Percentiles rank a stretch among this genome's conserved stretches.
These are phyloP conservation scores for Girardinus metallicus DNA, from an alignment of 2,797 vertebrate species.

Conservation along the genomic window DNA sequence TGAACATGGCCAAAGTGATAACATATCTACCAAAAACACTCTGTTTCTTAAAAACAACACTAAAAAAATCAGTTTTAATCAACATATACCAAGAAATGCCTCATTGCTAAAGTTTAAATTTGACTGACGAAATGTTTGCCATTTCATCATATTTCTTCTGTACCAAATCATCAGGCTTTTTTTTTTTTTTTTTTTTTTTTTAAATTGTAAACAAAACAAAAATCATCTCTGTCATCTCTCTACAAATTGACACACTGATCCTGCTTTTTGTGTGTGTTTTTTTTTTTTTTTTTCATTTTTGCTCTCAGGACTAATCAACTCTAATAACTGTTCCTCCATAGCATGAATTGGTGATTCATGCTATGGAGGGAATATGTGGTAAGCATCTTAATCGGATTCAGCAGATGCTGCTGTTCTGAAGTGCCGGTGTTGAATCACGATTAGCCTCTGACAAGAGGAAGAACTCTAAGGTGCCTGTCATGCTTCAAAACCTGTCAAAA, in stretches of 20 bases:
- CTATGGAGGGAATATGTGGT: conserved; percentile 29
- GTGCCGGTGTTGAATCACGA: conserved; percentile 29
- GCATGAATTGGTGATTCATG: conserved; percentile 59
- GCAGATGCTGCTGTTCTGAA: conserved; percentile 18
- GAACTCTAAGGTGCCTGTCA: conserved; percentile 11
- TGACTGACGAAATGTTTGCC: conserved; percentile 10
- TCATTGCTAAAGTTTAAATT: neutral
- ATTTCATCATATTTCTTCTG: conserved; percentile 1
- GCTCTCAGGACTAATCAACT: conserved; percentile 32
- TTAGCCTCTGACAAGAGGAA: conserved; percentile 39
- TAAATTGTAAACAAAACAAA: conserved; percentile 19
- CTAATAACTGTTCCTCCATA: conserved; percentile 39
- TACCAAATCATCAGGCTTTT: neutral
- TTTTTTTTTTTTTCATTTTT: conserved; percentile 11
- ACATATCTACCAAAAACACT: neutral
- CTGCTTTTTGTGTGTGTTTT: neutral
- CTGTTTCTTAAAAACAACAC: neutral
- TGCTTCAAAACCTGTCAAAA: conserved; percentile 8
- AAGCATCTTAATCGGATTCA: conserved; percentile 42
- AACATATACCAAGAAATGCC: neutral
- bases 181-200: neutral
- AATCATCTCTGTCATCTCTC: neutral
- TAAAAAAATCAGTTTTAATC: neutral
- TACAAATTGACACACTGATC: conserved; percentile 6
- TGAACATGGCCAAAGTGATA: neutral